Evolutionary conservation across 2,888 invertebrate species (phyloP).

Genomic region (Creontiades dilutus): DNA sequence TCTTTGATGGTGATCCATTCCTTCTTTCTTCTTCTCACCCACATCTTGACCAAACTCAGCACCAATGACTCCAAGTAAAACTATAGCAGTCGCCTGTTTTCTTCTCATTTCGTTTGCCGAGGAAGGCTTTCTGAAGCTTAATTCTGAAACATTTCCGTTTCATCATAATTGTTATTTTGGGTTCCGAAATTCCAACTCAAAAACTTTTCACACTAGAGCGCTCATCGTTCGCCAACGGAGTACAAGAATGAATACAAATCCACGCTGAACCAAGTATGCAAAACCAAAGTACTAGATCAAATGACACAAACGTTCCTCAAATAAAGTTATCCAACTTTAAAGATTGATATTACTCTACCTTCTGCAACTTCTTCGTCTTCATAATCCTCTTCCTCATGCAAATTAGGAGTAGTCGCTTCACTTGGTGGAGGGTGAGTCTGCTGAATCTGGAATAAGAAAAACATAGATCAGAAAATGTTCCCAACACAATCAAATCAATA

Average conservation of each 20-base stretch:
- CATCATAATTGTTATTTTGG: background rate
- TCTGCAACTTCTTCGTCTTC: constrained; percentile 91
- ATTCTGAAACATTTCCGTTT: constrained; percentile 76
- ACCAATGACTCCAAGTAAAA: constrained; percentile 97
- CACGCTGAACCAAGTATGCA: no score
- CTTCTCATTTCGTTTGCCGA: constrained; percentile 91
- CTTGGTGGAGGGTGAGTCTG: constrained; percentile 58
- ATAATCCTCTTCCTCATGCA: constrained; percentile 87
- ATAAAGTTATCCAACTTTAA: no score
- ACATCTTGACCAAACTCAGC: constrained; percentile 99
- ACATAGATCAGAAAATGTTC: no score
- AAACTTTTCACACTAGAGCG: no score
- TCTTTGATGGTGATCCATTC: constrained; percentile 78
- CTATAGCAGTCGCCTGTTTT: constrained; percentile 98
- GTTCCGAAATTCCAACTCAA: no score
- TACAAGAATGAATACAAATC: no score
- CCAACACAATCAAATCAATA: background rate
- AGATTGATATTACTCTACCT: constrained; percentile 78
- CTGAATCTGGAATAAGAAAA: background rate
- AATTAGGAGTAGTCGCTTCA: constrained; percentile 72
- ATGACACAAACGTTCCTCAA: no score
- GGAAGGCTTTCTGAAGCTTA: constrained; percentile 87
- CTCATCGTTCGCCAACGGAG: no score
- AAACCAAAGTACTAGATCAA: no score
- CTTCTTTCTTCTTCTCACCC: constrained; percentile 74